Evolutionary conservation across 2,797 vertebrate genomes (phyloP).

Genomic region (Coregonus sp.): DNA sequence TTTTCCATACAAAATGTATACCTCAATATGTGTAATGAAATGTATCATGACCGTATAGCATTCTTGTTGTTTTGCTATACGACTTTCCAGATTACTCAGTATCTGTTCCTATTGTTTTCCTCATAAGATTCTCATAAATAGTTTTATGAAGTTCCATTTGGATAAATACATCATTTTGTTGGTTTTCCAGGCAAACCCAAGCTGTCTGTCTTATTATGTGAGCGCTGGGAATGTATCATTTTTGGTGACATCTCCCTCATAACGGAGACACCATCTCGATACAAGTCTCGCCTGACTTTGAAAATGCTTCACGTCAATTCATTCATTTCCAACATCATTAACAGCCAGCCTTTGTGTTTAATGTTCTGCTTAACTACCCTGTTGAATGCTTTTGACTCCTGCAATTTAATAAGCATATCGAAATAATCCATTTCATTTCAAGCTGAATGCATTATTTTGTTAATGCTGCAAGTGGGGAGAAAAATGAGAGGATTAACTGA

Average conservation of each 20-base stretch:
- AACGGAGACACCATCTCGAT: constrained; percentile 11
- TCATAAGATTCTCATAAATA: not conserved
- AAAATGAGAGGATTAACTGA: constrained; percentile 24
- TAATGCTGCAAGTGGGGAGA: constrained; percentile 15
- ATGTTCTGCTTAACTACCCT: constrained; percentile 36
- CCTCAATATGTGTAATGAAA: not conserved
- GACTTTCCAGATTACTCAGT: not conserved
- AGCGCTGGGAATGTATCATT: constrained; percentile 21
- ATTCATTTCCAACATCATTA: constrained; percentile 41
- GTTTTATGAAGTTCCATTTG: constrained; percentile 4
- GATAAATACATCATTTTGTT: constrained; percentile 13
- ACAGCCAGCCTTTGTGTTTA: constrained; percentile 32
- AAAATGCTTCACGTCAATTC: not conserved
- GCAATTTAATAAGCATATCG: constrained; percentile 35
- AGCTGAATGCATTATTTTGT: constrained; percentile 16
- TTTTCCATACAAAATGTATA: not conserved
- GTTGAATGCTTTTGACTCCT: constrained; percentile 20
- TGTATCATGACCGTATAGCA: not conserved
- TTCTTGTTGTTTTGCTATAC: not conserved
- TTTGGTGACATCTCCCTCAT: constrained; percentile 9
- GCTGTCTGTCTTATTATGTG: not conserved
- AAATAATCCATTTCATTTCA: constrained; percentile 45
- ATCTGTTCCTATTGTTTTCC: not conserved
- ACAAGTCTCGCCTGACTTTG: not conserved
- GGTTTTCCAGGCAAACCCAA: not conserved